Base-by-base conservation (phyloP, 2,888 invertebrate genomes). In the Andrena haemorrhoa region DNA sequence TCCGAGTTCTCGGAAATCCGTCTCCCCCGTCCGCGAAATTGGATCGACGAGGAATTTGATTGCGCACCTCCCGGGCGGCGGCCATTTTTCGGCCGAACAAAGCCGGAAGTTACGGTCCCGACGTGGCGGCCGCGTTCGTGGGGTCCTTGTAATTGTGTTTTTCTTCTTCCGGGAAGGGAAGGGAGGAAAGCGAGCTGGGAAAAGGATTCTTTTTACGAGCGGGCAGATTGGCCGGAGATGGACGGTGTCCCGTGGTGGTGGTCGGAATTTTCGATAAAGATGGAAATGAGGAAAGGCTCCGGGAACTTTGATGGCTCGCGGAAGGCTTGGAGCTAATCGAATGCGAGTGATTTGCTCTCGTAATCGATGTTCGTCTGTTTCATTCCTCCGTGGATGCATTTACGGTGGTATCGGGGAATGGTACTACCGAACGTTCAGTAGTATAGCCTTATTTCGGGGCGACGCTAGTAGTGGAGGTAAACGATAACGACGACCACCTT, bases 251-350 rank as follows among this genome's bases (percentile, higher is more conserved):
- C 47, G 35, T 10, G 10, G 33, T 33, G 35, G 16, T 10, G 23
- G 33, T 49, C n/a, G 60, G 49, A 66, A 72, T 72, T 49, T 77
- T 65, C 72, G 58, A 72, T 72, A 72, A 65, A 72, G 29, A 66
- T 60, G 72, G 72, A 72, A 77, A 65, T 58, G 56, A 75, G 75
- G 23, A 23, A 20, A 12, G 47, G 31, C 58, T 61, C 35, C 29
- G 23, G 31, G 26, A 74, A 74, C 58, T 74, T 74, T 20, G n/a
- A 53, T 26, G 35, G n/a, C 12, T 35, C 16, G 51, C 23, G 23
- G 26, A 56, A 56, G 10, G 56, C 56, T 23, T 16, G 23, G 26
- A 23, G 56, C 10, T 23, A 56, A 26, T 20, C 56, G 10, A 26
- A 41, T 41, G 41, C 41, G 41, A 41, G 41, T 41, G 12, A 41